A percentile compares a stretch with the other conserved stretches of the same genome.
These are phyloP conservation scores for Kryphioiulus occultus DNA, from an alignment of 2,888 invertebrate species.

Conservation along the genomic window DNA sequence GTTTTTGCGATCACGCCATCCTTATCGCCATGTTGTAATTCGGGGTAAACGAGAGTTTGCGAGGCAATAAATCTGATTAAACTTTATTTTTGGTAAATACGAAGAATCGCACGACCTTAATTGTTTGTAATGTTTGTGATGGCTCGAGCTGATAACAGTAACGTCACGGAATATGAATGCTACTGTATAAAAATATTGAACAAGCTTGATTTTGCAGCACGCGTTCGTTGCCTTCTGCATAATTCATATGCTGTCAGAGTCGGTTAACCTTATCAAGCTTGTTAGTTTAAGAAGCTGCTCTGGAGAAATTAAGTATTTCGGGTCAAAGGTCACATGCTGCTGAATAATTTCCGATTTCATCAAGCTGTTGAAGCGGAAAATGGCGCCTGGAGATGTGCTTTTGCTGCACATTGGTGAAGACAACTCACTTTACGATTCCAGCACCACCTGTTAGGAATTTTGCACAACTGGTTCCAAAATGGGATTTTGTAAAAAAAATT, in stretches of 20 bases:
- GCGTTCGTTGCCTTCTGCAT: background rate
- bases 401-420: too few species aligned
- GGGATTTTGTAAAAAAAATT: too few species aligned
- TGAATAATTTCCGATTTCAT: too few species aligned
- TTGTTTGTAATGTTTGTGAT: background rate
- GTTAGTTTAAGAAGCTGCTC: background rate
- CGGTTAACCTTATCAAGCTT: background rate
- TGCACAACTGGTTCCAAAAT: too few species aligned
- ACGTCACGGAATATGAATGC: background rate
- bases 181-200: background rate
- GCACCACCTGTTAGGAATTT: too few species aligned
- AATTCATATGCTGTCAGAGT: background rate
- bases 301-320: too few species aligned
- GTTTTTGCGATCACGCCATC: background rate
- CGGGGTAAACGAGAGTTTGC: background rate
- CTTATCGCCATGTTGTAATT: background rate
- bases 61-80: background rate
- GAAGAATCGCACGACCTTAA: background rate
- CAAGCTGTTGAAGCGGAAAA: too few species aligned
- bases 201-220: background rate
- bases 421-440: too few species aligned
- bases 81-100: conserved; percentile 9
- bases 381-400: too few species aligned
- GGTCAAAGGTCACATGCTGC: too few species aligned
- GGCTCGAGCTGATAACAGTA: background rate